Conservation (phyloP, 2,797 vertebrate species). For the Dendrocincla fuliginosa region DNA sequence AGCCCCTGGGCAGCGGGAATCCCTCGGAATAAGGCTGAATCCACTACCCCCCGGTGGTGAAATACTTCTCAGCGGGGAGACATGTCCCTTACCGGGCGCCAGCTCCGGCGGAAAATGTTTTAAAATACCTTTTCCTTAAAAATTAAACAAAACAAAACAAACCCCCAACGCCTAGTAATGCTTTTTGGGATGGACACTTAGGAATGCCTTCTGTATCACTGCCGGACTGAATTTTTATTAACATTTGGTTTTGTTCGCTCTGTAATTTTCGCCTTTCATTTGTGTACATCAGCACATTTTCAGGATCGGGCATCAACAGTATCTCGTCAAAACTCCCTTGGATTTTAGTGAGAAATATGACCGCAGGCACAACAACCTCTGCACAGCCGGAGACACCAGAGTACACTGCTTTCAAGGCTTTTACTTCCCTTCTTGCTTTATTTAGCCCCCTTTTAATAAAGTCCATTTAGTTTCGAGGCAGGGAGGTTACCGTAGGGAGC, state of each 20-base stretch:
- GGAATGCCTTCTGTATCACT: not conserved
- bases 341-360: not conserved
- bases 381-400: not conserved
- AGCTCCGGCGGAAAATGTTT: not conserved
- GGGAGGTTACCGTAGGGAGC: not conserved
- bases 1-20: slow-evolving; percentile 2
- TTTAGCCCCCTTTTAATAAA: rapidly evolving
- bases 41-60: not conserved
- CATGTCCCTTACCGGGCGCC: not conserved
- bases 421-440: not conserved
- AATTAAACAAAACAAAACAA: not conserved
- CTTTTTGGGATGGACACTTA: not conserved
- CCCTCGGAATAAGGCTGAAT: not conserved
- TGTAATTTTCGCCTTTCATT: not conserved
- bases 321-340: not conserved
- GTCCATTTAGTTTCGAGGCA: not conserved
- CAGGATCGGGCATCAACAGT: not conserved
- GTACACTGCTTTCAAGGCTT: not conserved
- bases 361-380: not conserved
- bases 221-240: not conserved
- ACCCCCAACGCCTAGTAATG: not conserved
- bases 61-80: not conserved
- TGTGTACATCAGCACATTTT: not conserved
- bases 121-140: not conserved
- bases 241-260: not conserved